Base-by-base conservation (phyloP, 2,113 vertebrate species). In the Dunckerocampus dactyliophorus region DNA sequence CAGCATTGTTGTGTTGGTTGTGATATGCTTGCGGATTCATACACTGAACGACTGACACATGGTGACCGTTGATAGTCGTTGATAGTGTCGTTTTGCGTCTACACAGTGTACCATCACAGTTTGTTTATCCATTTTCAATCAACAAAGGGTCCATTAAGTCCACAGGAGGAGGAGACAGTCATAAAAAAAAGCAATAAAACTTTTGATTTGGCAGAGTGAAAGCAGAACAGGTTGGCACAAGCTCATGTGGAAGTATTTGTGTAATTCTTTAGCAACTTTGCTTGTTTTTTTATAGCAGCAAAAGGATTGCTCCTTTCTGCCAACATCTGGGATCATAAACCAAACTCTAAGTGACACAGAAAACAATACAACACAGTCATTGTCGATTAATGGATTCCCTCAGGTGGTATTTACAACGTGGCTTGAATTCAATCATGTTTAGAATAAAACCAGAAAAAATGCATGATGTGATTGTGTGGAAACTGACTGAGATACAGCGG, bases 271-370 rank as follows among this genome's bases (percentile, higher is more conserved):
- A n/a, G n/a, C n/a, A n/a, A n/a, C n/a, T 54, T 13, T 16, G 3
- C 19, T 79, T 82, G 77, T 59, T 80, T 74, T 81, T 82, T 72
- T 71, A 67, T n/a, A 62, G 56, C 59, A 59, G 47, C 58, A 20
- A 53, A 71, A 69, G 69, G 68, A 71, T 68, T 61, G 68, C 78
- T 73, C 68, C 73, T 65, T 70, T 74, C 72, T 58, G 67, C 72
- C 76, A 81, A 87, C 84, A 89, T 87, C 82, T 89, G 83, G 77
- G 57, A 60, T 72, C 71, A 64, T 82, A 81, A 86, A 87, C 54
- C 56, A 43, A 76, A 73, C 85, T 82, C 77, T 85, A 79, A 65
- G 69, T 61, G 52, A 74, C 75, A 81, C 66, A 31, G 49, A 82
- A 76, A 76, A 82, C 75, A 87, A 79, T 67, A 82, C 69, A 84